Percentiles rank a stretch among this genome's conserved stretches.
Conservation (phyloP, 23 tunicate species). For the Ciona savignyi region DNA sequence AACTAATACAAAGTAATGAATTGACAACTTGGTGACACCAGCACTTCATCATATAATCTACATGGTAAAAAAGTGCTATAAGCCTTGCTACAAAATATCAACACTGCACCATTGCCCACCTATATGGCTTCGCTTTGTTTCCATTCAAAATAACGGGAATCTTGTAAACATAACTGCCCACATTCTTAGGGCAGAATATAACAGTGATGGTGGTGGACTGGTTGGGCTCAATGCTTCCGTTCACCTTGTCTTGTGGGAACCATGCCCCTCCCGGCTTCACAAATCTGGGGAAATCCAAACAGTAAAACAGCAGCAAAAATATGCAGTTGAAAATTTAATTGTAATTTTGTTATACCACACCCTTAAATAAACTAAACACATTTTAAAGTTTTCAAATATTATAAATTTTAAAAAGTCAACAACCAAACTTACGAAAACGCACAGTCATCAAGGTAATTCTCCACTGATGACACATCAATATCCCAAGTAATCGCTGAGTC, state of each 20-base stretch:
- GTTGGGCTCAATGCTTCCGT: slow-evolving; percentile 34
- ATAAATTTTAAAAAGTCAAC: no score
- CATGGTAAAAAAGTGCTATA: no score
- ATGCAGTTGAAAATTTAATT: no score
- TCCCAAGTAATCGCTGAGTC: slow-evolving; percentile 42
- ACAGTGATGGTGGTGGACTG: slow-evolving; percentile 38
- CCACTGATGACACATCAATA: slow-evolving; percentile 13
- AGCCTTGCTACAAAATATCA: background rate
- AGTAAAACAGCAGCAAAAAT: no score
- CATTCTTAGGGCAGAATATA: slow-evolving; percentile 67
- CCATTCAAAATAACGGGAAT: slow-evolving; percentile 57
- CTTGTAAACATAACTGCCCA: slow-evolving; percentile 56
- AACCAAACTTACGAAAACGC: slow-evolving; percentile 52
- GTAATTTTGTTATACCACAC: no score
- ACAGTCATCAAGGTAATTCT: slow-evolving; percentile 29
- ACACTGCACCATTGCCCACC: slow-evolving; percentile 17
- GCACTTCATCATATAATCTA: no score
- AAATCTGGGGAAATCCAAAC: slow-evolving; percentile 23
- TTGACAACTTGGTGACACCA: no score
- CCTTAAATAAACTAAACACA: no score
- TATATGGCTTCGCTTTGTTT: slow-evolving; percentile 55
- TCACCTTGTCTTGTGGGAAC: slow-evolving; percentile 37
- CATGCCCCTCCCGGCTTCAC: slow-evolving; percentile 88
- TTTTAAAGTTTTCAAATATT: no score
- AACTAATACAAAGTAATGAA: no score